Evolutionary conservation across 2,113 vertebrate species (phyloP).

Genomic region (Ochotona curzoniae): DNA sequence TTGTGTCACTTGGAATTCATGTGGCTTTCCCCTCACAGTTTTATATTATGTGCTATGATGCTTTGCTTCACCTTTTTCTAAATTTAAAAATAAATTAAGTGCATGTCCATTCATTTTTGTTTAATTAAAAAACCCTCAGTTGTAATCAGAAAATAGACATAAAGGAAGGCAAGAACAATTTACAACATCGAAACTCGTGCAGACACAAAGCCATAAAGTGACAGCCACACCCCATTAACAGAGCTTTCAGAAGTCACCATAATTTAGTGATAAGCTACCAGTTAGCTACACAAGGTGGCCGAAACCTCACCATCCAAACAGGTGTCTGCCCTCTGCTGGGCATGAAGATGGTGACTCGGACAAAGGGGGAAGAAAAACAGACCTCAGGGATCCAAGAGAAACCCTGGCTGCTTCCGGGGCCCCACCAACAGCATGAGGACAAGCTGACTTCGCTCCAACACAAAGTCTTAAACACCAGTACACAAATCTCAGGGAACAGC

Average conservation of each 20-base stretch:
- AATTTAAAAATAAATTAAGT: too few relatives aligned
- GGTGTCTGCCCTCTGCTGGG: constrained; percentile 64
- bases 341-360: not conserved
- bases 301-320: not conserved
- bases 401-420: not conserved
- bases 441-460: not conserved
- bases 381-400: not conserved
- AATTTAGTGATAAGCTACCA: not conserved
- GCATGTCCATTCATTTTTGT: too few relatives aligned
- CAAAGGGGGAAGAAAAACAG: not conserved
- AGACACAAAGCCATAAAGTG: not conserved
- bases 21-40: too few relatives aligned
- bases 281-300: not conserved
- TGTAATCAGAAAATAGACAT: too few relatives aligned
- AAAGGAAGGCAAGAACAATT: too few relatives aligned
- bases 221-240: not conserved
- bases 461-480: not conserved
- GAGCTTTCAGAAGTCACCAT: not conserved
- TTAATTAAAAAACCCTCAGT: too few relatives aligned
- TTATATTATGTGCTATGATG: too few relatives aligned
- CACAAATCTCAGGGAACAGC: not conserved
- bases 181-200: not conserved
- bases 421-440: not conserved
- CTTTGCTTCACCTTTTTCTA: too few relatives aligned
- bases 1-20: too few relatives aligned